Percentiles rank a stretch among this genome's conserved stretches.
Evolutionary conservation across 2,797 vertebrate species (phyloP).

Genomic region (Chelonia mydas): DNA sequence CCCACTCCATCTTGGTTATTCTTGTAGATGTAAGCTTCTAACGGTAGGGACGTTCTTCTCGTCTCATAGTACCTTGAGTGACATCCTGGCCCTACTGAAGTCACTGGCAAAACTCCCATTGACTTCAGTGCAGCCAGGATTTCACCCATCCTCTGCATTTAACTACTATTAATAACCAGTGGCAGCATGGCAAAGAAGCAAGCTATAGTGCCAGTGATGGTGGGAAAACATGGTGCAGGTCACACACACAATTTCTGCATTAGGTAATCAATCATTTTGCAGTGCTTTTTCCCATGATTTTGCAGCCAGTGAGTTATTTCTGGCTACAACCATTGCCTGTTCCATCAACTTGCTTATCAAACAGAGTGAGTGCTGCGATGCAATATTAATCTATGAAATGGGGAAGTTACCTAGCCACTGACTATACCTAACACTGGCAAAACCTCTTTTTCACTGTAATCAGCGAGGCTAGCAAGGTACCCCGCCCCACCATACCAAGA

Average conservation of each 20-base stretch:
- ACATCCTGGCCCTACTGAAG: no score
- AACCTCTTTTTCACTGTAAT: neutral
- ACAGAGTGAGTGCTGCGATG: neutral
- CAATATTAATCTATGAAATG: neutral
- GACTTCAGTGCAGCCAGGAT: no score
- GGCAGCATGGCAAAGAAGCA: neutral
- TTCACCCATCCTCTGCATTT: no score
- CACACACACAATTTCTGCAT: neutral
- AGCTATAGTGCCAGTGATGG: neutral
- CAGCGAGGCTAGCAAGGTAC: fast-evolving
- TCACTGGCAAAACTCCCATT: no score
- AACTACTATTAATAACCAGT: neutral
- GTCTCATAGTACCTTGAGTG: no score
- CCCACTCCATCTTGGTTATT: no score
- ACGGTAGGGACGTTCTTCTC: no score
- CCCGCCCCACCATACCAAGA: neutral
- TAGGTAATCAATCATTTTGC: neutral
- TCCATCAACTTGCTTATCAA: neutral
- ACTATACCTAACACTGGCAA: neutral
- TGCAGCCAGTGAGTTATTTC: neutral
- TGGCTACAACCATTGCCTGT: neutral
- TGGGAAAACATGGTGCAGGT: neutral
- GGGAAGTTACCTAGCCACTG: neutral
- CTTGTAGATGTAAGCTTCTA: no score
- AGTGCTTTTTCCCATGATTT: neutral